Base-by-base conservation (phyloP, 37 sponge, comb jelly and placozoan species). In the Haliclona indistincta region DNA sequence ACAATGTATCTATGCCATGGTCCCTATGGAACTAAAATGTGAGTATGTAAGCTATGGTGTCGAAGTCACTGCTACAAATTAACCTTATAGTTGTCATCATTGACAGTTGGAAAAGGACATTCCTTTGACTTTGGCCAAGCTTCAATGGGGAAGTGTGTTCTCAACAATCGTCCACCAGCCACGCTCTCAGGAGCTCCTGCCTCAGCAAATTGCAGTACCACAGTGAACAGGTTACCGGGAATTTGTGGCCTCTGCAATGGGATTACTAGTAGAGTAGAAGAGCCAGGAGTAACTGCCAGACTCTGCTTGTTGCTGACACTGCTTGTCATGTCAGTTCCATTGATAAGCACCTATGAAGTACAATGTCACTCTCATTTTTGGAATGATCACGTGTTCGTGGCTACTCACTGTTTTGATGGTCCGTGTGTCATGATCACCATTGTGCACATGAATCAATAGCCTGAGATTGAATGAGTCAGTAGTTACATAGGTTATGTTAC, bases 41-140 rank as follows among this genome's bases (percentile, higher is more conserved):
- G 15, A 47, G 13, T 17, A 47, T 17, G 15, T 15, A 47, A 47
- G 13, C 10, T 17, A 10, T 47, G 51, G 15, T 17, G 13, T 47
- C 13, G 51, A 47, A 15, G 15, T 17, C 15, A 47, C 15, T 17
- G 15, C 2, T 6, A n/a, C 17, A 8, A 29, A 29, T 22, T 23
- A 29, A 86, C 77, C 80, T 86, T 37, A 54, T 80, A 86, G 39
- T 79, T 86, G 2, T 33, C 23, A 53, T 86, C 86, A 55, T 86
- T 86, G 11, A 86, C 44, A 22, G 86, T 86, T 20, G 86, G 86
- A 36, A 67, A 86, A 17, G 86, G 86, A 38, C 86, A 86, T 44
- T 86, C 86, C 0, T 45, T 22, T 10, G 77, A 54, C 49, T 83
- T 86, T 44, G 81, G 80, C 80, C 81, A 86, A 8, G 86, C 38